These are phyloP conservation scores for Pagrus major DNA, from an alignment of 2,113 vertebrate species.

Conservation along the genomic window DNA sequence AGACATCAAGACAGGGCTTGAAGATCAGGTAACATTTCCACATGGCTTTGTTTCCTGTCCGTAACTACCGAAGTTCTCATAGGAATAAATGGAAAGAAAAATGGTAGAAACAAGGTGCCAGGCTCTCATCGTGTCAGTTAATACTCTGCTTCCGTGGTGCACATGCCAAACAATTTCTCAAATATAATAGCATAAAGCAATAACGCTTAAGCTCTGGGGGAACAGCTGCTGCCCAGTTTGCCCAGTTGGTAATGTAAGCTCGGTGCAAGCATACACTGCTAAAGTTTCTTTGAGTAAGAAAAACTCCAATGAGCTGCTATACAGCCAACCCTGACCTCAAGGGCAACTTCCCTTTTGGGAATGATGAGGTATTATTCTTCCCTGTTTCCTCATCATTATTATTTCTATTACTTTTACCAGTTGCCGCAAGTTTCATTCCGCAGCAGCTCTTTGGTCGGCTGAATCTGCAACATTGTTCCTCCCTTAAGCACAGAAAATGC, in stretches of 20 bases:
- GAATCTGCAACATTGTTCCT: slow-evolving; percentile 34
- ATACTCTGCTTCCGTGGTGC: neutral
- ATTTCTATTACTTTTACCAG: slow-evolving; percentile 11
- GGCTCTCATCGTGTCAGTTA: neutral
- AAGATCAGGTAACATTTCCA: too few species aligned
- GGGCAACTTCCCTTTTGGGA: neutral
- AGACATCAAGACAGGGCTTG: neutral
- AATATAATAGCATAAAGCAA: neutral
- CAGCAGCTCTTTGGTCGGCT: slow-evolving; percentile 18
- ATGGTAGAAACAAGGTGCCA: too few species aligned
- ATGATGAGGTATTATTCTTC: neutral
- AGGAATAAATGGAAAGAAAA: too few species aligned
- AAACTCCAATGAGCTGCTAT: neutral
- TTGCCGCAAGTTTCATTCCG: slow-evolving; percentile 28
- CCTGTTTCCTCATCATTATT: neutral
- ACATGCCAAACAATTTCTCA: neutral
- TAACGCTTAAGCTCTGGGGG: neutral
- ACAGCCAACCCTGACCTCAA: neutral
- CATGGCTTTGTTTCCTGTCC: too few species aligned
- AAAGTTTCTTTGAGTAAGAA: neutral
- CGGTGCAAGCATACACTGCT: neutral
- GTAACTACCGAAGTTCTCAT: too few species aligned
- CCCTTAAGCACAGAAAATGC: slow-evolving; percentile 32
- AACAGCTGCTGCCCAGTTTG: neutral
- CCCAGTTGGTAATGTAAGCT: neutral